These are phyloP conservation scores for Parotocinclus haroldoi DNA, from an alignment of 2,797 vertebrate genomes.

Conservation along the genomic window DNA sequence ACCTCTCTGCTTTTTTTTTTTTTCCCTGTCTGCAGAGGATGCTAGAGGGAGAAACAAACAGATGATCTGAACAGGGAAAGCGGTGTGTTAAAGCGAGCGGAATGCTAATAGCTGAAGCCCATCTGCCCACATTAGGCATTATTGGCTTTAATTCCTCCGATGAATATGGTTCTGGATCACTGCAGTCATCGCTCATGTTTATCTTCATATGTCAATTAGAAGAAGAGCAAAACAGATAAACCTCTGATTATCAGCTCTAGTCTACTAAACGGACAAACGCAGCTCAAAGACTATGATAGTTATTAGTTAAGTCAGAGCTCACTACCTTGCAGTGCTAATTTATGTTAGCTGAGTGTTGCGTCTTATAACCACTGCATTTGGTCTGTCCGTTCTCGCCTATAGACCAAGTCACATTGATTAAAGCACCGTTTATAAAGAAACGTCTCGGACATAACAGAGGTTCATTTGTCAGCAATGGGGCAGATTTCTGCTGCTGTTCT, in stretches of 20 bases:
- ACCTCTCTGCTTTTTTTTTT: no score
- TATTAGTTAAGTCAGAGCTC: constrained; percentile 49
- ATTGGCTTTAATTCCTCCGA: constrained; percentile 68
- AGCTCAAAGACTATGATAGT: constrained; percentile 6
- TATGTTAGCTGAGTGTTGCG: neutral
- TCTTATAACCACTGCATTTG: no score
- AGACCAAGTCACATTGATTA: neutral
- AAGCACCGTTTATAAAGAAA: neutral
- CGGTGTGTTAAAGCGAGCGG: constrained; percentile 57
- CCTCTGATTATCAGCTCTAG: constrained; percentile 57
- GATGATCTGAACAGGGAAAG: constrained; percentile 57
- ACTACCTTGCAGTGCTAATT: constrained; percentile 33
- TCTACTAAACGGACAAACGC: constrained; percentile 23
- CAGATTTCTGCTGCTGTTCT: constrained; percentile 18
- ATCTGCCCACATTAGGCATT: constrained; percentile 70
- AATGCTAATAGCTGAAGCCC: constrained; percentile 62
- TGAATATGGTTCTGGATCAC: constrained; percentile 56
- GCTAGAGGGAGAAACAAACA: constrained; percentile 63
- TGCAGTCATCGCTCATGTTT: constrained; percentile 64
- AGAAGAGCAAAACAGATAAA: constrained; percentile 55
- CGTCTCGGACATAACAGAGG: neutral
- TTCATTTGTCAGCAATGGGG: neutral
- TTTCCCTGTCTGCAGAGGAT: constrained; percentile 13
- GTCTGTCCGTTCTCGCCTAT: constrained; percentile 1
- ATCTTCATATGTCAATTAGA: constrained; percentile 68